Conservation (phyloP, 2,113 vertebrate genomes). For the Progne subis region DNA sequence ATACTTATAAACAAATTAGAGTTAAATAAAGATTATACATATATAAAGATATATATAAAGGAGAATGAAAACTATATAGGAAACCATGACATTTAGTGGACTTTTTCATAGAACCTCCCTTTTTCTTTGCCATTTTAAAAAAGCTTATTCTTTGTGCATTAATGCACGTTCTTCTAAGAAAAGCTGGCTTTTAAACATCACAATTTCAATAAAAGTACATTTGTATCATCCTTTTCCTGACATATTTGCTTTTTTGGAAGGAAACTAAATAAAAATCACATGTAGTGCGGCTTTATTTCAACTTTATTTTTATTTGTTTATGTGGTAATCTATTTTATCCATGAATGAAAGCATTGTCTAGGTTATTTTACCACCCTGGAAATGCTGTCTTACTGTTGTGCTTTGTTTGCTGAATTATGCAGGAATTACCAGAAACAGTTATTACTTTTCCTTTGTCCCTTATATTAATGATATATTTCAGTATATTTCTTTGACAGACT, state of each 20-base stretch:
- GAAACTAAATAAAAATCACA: not conserved
- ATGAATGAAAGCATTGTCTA: not conserved
- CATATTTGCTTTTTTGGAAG: not conserved
- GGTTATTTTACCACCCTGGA: not conserved
- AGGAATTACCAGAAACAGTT: slow-evolving; percentile 9
- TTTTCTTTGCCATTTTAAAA: not conserved
- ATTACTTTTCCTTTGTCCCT: not conserved
- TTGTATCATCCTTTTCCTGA: not conserved
- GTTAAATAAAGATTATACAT: not conserved
- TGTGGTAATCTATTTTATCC: not conserved
- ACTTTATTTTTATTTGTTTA: not conserved
- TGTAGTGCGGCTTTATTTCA: not conserved
- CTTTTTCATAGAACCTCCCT: not conserved
- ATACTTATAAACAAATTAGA: not conserved
- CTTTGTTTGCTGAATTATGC: not conserved
- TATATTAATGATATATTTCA: slow-evolving; percentile 46
- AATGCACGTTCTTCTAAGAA: not conserved
- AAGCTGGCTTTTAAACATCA: not conserved
- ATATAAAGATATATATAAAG: not conserved
- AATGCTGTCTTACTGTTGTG: not conserved
- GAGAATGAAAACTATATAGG: not conserved
- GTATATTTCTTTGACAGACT: not conserved
- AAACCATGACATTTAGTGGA: not conserved
- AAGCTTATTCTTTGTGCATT: not conserved
- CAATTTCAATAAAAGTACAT: not conserved